Evolutionary conservation across 2,888 invertebrate species (phyloP), one percentile per base, ranked within the genome.

Genomic region (Sylvicola fuscatus): DNA sequence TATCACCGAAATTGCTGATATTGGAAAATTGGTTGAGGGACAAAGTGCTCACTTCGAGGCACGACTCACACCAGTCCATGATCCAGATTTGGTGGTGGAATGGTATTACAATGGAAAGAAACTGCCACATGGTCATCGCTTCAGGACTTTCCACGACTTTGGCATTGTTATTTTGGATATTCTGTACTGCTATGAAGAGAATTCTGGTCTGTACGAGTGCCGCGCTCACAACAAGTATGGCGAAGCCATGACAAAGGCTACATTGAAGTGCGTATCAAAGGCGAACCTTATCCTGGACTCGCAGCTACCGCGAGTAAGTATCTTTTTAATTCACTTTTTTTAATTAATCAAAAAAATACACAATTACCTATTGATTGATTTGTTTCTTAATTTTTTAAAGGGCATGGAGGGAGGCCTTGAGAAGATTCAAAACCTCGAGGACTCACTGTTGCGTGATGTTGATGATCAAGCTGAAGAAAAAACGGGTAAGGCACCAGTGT

Each of bases 101-200:
- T 93, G 93, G 93, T 87, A 78, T 58, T 87, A 83, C 54, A 87
- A 92, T 52, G 89, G 86, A 40, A 78, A 83, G 56, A 89, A 87
- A 53, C 61, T 92, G 45, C 84, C 87, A 2, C 81, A 83, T 60
- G 97, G 95, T 35, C 93, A 95, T 58, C 76, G 97, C 44, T 97
- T 92, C 59, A 75, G 93, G 46, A 93, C 93, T 37, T 90, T 93
- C 78, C 89, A 93, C 52, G 93, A 95, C 53, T 95, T 95, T 56
- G 93, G 93, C 40, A 86, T 90, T 50, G 93, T 93, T 34, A 90
- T 92, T 46, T 66, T 95, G 50, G 93, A 93, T 51, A 92, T 95
- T 47, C 60, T 90, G 27, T 93, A 92, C 52, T 92, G 90, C 50
- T 93, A 93, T 53, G 93, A 90, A 60, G 90, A 92, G 61, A 93